Evolutionary conservation across 2,797 vertebrate genomes (phyloP).

Genomic region (Parauchenoglanis punctatus): DNA sequence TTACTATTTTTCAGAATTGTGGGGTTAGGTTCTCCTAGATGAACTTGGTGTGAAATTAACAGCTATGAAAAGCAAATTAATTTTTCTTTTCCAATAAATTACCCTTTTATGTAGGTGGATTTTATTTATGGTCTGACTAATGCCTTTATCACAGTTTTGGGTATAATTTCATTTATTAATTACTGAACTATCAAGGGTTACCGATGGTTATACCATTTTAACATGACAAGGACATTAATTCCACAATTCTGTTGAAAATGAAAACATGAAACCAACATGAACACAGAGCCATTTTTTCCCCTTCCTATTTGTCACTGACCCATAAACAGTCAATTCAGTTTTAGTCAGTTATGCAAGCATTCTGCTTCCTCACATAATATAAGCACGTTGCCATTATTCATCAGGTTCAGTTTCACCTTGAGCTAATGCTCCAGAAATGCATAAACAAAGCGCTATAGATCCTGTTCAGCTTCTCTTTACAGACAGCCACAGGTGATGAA

Average conservation of each 20-base stretch:
- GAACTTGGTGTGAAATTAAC: neutral
- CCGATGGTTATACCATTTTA: neutral
- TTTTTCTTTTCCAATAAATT: no score
- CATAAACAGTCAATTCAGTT: neutral
- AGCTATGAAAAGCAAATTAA: neutral
- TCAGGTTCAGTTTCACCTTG: slow-evolving; percentile 35
- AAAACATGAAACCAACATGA: neutral
- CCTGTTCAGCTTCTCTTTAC: neutral
- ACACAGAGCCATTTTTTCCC: neutral
- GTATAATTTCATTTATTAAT: neutral
- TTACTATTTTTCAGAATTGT: no score
- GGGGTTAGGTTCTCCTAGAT: neutral
- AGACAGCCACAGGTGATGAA: neutral
- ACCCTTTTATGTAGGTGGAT: neutral
- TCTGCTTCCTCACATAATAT: no score
- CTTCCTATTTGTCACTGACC: neutral
- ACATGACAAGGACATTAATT: neutral
- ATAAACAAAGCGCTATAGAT: slow-evolving; percentile 19
- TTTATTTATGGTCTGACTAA: neutral
- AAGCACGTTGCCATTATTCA: slow-evolving; percentile 46
- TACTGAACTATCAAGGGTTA: neutral
- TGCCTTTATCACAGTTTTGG: neutral
- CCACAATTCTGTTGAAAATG: neutral
- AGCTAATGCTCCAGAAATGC: slow-evolving; percentile 3
- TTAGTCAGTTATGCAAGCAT: slow-evolving; percentile 4